Evolutionary conservation across 2,888 invertebrate species (phyloP).

Genomic region (Oligia latruncula): DNA sequence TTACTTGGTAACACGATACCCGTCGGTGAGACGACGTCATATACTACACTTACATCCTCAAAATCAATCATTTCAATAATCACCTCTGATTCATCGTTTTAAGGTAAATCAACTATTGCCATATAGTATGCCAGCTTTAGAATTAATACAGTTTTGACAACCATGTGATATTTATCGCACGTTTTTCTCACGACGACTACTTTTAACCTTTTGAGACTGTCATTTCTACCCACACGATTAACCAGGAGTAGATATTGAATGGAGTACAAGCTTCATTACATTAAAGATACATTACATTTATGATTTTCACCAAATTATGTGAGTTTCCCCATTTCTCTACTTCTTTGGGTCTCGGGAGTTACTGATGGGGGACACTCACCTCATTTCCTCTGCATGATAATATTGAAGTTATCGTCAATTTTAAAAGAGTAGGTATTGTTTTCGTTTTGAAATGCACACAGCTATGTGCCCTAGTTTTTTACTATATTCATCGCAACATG

Average conservation of each 20-base stretch:
- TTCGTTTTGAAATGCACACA: no score
- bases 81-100: background rate
- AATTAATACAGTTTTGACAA: background rate
- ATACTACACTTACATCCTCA: background rate
- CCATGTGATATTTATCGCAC: background rate
- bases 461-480: background rate
- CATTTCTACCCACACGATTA: slow-evolving; percentile 10
- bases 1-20: background rate
- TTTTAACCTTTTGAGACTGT: slow-evolving; percentile 17
- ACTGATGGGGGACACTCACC: no score
- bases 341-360: no score
- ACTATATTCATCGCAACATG: background rate
- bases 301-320: no score
- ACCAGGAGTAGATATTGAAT: slow-evolving; percentile 18
- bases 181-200: slow-evolving; percentile 19
- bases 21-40: background rate
- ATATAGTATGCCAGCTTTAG: background rate
- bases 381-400: no score
- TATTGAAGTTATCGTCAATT: no score
- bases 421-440: no score
- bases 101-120: background rate
- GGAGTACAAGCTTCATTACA: background rate
- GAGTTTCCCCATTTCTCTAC: no score
- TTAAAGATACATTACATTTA: background rate
- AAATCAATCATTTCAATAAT: background rate